Base-by-base conservation (phyloP, 2,888 invertebrate species). In the Plebejus argus region DNA sequence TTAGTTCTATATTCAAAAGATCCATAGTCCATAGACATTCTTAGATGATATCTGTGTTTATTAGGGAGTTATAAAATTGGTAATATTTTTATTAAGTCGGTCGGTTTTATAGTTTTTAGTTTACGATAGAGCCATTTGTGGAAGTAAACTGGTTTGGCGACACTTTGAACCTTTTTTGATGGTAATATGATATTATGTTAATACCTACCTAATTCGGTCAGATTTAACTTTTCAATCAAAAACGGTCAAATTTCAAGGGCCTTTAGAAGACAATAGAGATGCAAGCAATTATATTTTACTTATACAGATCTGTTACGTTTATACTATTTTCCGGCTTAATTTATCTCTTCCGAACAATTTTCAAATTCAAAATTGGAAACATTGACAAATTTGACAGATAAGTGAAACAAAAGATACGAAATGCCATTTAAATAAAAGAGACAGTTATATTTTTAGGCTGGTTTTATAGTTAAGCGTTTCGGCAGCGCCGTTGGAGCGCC, bases 21-120 rank as follows among this genome's bases (percentile, higher is more conserved):
- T 58, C 18, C 58, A n/a, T 10, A 58, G 20, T 58, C 18, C 58
- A n/a, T 10, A 58, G 20, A 58, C 20, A 23, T 66, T 23, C 23
- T 6, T 23, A 12, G 61, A 23, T 66, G 61, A 23, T 66, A 66
- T 66, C 61, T 20, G 12, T 2, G 23, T 5, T 66, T 28, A 28
- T 66, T 66, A 12, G 7, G 10, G 23, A 66, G 23, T 66, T 66
- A 66, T 66, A 28, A 23, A 66, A 66, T 23, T 66, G 61, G 20
- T 66, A 66, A 66, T 66, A 66, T 66, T 66, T 66, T 66, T 66
- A 66, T 66, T 66, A 23, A 15, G 61, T 23, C 23, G 20, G 23
- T 20, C 23, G 1, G 23, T 66, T 66, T 45, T 28, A 23, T 66
- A 66, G 61, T 23, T 23, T 23, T 53, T 53, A 53, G 5, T 53